Evolutionary conservation across 2,888 invertebrate genomes (phyloP).

Genomic region (Ophion obscuratus): DNA sequence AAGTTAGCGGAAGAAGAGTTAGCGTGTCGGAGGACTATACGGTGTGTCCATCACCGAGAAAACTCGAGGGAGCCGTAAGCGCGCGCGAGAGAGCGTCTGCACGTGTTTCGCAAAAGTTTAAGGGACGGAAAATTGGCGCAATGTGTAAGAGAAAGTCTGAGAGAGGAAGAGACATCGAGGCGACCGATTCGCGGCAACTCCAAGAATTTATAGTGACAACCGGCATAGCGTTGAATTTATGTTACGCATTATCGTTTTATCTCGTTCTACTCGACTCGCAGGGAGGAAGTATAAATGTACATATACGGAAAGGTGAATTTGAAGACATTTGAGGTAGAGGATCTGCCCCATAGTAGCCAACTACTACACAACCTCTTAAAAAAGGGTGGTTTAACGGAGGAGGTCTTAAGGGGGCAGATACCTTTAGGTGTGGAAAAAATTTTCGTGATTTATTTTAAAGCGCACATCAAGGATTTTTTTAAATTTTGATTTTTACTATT

Average conservation of each 20-base stretch:
- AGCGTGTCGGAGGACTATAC: neutral
- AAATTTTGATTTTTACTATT: too few species aligned
- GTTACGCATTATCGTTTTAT: slow-evolving; percentile 49
- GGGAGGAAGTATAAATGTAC: too few species aligned
- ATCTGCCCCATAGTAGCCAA: too few species aligned
- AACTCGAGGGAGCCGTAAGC: slow-evolving; percentile 3
- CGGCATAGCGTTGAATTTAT: slow-evolving; percentile 53
- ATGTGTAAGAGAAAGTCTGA: slow-evolving; percentile 9
- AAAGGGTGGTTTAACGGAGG: too few species aligned
- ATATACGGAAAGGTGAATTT: too few species aligned
- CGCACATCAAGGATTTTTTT: too few species aligned
- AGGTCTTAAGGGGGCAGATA: too few species aligned
- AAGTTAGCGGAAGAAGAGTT: too few species aligned
- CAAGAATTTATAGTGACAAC: slow-evolving; percentile 62
- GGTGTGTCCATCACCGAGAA: slow-evolving; percentile 1
- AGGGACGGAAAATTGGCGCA: neutral
- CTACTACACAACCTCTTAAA: too few species aligned
- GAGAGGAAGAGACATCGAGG: neutral
- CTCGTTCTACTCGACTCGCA: neutral
- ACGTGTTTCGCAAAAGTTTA: slow-evolving; percentile 18
- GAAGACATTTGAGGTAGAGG: too few species aligned
- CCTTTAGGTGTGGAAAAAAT: too few species aligned
- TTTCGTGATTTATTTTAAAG: too few species aligned
- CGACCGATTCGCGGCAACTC: neutral
- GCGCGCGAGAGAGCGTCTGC: neutral